Conservation (phyloP, 2,113 vertebrate genomes). For the Trochalopteron elliotii region DNA sequence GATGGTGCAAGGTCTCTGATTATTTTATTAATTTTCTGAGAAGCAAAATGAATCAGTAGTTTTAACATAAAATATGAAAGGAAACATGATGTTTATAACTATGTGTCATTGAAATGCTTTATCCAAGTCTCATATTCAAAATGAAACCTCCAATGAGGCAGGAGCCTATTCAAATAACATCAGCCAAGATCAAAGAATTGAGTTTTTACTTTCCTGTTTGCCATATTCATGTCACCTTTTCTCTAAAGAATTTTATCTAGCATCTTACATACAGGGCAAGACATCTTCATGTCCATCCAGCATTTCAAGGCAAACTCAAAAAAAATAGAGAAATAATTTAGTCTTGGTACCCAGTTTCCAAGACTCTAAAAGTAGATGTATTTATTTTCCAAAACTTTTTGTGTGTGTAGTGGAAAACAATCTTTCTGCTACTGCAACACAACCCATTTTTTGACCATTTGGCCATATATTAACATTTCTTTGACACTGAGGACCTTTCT, state of each 20-base stretch:
- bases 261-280: background rate
- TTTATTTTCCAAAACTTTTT: background rate
- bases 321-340: background rate
- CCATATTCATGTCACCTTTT: background rate
- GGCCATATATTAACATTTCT: constrained; percentile 51
- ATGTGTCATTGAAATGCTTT: background rate
- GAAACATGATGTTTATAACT: background rate
- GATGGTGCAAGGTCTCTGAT: background rate
- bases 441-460: constrained; percentile 59
- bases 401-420: background rate
- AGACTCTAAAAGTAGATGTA: background rate
- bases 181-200: background rate
- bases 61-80: background rate
- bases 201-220: background rate
- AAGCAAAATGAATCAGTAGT: background rate
- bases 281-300: too few relatives aligned
- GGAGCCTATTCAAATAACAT: background rate
- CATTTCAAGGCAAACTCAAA: background rate
- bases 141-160: background rate
- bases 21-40: background rate
- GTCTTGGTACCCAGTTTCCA: background rate
- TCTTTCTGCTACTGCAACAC: constrained; percentile 27
- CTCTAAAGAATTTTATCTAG: background rate
- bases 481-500: constrained; percentile 51
- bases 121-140: background rate